Evolutionary conservation across 1,140 invertebrate species (phyloP).

Genomic region (Drosophila kikkawai): DNA sequence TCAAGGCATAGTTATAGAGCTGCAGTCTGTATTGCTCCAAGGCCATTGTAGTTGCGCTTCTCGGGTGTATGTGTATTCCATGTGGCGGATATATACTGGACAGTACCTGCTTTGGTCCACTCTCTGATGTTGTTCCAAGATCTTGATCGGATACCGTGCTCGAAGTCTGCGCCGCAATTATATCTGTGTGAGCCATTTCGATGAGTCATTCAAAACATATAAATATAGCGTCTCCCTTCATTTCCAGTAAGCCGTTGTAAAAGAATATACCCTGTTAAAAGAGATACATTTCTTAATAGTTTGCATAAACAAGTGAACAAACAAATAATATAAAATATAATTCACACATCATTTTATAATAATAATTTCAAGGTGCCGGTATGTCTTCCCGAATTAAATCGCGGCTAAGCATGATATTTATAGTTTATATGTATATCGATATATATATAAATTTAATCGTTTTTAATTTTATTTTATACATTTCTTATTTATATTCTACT

Average conservation of each 20-base stretch:
- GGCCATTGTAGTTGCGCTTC: conserved; percentile 68
- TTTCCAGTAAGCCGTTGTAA: neutral
- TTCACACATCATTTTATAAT: neutral
- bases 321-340: neutral
- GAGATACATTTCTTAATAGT: neutral
- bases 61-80: neutral
- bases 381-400: no score
- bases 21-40: conserved; percentile 94
- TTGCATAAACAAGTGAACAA: neutral
- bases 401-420: no score
- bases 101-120: conserved; percentile 30
- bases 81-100: conserved; percentile 38
- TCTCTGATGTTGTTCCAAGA: neutral
- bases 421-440: no score
- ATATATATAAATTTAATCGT: no score
- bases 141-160: conserved; percentile 35
- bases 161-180: conserved; percentile 21
- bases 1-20: conserved; percentile 94
- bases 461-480: no score
- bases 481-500: no score
- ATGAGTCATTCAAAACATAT: neutral
- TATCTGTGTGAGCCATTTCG: conserved; percentile 58
- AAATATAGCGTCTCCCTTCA: neutral
- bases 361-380: neutral
- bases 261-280: neutral